Percentiles rank a stretch among this genome's conserved stretches.
Conservation (phyloP, 2,888 invertebrate species). For the Tetranychus piercei region DNA sequence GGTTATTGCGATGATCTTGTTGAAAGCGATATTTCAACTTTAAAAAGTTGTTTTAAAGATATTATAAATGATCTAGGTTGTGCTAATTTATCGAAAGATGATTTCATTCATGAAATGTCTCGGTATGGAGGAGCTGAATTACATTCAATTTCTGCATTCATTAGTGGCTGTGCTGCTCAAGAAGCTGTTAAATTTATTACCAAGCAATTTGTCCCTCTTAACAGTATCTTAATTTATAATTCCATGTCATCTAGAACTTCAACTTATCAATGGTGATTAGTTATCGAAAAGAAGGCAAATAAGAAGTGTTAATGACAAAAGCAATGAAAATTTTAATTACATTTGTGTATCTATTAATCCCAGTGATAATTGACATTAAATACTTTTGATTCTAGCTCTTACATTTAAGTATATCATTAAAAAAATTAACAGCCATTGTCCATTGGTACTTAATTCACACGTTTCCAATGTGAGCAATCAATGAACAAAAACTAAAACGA, state of each 20-base stretch:
- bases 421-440: no score
- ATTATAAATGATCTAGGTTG: conserved; percentile 56
- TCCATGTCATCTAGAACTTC: conserved; percentile 69
- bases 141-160: conserved; percentile 76
- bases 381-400: no score
- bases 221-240: conserved; percentile 88
- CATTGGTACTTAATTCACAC: no score
- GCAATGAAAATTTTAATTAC: not conserved
- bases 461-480: no score
- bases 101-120: conserved; percentile 78
- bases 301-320: not conserved
- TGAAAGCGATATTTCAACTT: conserved; percentile 68
- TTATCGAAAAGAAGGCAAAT: not conserved
- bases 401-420: no score
- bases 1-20: conserved; percentile 66
- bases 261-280: conserved; percentile 46
- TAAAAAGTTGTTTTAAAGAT: conserved; percentile 42
- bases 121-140: conserved; percentile 85
- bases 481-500: no score
- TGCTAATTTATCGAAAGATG: conserved; percentile 59
- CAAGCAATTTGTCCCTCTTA: conserved; percentile 81
- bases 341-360: no score
- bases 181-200: conserved; percentile 89
- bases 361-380: no score
- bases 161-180: conserved; percentile 83